Conservation (phyloP, 2,888 invertebrate species). For the Tachina fera region DNA sequence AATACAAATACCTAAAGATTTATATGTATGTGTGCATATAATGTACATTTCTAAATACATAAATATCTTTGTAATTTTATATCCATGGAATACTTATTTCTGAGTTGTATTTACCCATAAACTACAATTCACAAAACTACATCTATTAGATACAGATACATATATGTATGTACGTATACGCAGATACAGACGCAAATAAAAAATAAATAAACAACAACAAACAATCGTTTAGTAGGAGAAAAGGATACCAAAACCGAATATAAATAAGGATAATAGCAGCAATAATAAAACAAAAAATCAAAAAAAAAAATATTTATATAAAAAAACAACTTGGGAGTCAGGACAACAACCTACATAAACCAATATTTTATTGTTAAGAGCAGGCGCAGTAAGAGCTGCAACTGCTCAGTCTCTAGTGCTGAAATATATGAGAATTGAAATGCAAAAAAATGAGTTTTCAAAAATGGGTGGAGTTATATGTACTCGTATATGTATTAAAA, state of each 20-base stretch:
- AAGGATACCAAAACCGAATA: conserved; percentile 51
- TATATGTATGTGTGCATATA: background rate
- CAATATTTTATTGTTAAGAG: conserved; percentile 25
- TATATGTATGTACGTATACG: background rate
- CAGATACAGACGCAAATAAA: conserved; percentile 42
- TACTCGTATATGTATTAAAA: background rate
- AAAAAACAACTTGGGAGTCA: conserved; percentile 34
- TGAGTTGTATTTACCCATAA: conserved; percentile 53
- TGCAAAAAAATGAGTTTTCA: background rate
- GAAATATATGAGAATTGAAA: background rate
- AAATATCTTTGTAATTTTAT: background rate
- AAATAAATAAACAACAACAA: conserved; percentile 48
- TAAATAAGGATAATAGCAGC: conserved; percentile 52
- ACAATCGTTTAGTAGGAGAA: conserved; percentile 33
- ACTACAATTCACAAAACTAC: conserved; percentile 32
- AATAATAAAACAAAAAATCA: conserved; percentile 29
- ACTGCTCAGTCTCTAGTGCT: background rate
- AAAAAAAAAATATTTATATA: conserved; percentile 5
- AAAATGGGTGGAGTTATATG: conserved; percentile 52
- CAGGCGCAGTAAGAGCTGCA: conserved; percentile 45
- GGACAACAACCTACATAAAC: conserved; percentile 69
- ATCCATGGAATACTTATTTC: conserved; percentile 4
- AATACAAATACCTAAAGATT: background rate
- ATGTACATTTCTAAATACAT: background rate
- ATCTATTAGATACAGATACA: conserved; percentile 15